Evolutionary conservation across 2,113 vertebrate species (phyloP).

Genomic region (Suncus etruscus): DNA sequence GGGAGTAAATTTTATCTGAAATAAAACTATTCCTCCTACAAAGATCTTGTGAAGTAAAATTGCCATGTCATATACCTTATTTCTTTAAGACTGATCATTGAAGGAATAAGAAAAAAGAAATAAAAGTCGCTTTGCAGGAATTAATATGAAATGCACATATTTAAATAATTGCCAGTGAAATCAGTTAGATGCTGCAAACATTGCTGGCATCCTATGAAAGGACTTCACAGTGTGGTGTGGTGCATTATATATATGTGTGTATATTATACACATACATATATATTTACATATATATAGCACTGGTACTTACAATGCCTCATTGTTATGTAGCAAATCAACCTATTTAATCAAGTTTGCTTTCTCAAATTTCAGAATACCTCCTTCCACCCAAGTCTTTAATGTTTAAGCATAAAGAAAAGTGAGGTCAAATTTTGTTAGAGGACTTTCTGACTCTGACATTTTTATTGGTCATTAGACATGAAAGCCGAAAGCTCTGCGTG

Average conservation of each 20-base stretch:
- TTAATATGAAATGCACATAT: conserved; percentile 93
- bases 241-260: conserved; percentile 47
- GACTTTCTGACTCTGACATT: neutral
- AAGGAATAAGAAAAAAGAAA: conserved; percentile 66
- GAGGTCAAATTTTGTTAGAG: neutral
- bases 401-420: neutral
- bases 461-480: neutral
- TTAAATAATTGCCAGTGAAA: conserved; percentile 67
- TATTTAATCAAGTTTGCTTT: conserved; percentile 22
- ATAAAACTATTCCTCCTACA: neutral
- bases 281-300: neutral
- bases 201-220: conserved; percentile 67
- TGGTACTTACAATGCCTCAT: conserved; percentile 53
- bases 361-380: neutral
- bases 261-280: too few species aligned
- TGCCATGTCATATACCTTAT: neutral
- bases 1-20: neutral
- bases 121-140: conserved; percentile 92
- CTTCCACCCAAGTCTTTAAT: neutral
- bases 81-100: neutral
- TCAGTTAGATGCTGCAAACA: conserved; percentile 66
- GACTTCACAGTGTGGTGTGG: conserved; percentile 69
- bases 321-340: conserved; percentile 41
- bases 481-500: neutral
- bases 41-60: neutral